phyloP scores from a whole-genome alignment of 2,797 vertebrate species.

The Brachymystax lenok region DNA sequence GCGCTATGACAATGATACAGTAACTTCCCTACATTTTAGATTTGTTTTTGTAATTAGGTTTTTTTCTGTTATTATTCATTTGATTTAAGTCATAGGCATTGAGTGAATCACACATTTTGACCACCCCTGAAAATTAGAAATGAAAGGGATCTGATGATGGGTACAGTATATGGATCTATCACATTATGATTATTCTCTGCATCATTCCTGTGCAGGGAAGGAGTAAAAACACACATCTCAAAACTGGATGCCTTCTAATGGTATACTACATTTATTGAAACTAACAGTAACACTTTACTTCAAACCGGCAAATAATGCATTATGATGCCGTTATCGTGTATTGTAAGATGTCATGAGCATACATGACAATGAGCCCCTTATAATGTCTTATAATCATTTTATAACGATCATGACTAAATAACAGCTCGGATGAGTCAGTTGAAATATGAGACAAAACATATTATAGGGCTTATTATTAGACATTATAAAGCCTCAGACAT shows the following conservation, averaged over 20 bases:
- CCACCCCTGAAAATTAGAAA: conserved; percentile 43
- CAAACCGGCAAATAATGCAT: too few species aligned
- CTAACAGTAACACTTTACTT: neutral
- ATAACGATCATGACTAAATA: too few species aligned
- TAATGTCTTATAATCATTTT: too few species aligned
- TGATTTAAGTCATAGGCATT: conserved; percentile 21
- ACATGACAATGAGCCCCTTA: too few species aligned
- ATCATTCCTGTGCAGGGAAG: neutral
- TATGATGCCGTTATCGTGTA: too few species aligned
- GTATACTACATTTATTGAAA: neutral
- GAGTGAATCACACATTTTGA: conserved; percentile 63
- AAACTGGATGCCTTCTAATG: neutral
- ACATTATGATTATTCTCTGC: neutral
- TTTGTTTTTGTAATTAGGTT: conserved; percentile 53
- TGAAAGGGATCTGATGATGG: neutral
- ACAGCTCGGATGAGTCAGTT: too few species aligned
- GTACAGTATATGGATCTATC: neutral
- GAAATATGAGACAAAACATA: too few species aligned
- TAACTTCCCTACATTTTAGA: conserved; percentile 57
- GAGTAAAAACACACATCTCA: neutral
- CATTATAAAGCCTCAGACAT: neutral
- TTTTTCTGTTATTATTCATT: conserved; percentile 34
- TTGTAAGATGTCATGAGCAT: too few species aligned
- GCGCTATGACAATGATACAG: conserved; percentile 56
- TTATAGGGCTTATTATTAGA: neutral